Base-by-base conservation (phyloP, 2,888 invertebrate species). In the Parnassius mnemosyne region DNA sequence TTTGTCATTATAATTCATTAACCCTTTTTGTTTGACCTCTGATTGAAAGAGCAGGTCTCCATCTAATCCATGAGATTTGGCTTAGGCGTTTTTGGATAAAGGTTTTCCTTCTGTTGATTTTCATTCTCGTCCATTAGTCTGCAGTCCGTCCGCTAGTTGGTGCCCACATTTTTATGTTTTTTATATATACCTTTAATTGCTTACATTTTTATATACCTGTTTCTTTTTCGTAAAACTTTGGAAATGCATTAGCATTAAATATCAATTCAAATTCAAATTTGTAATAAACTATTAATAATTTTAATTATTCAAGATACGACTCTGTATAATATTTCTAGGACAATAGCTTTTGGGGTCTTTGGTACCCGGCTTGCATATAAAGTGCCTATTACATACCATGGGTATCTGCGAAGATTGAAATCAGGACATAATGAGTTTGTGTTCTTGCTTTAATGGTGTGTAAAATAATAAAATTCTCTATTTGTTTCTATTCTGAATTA, bases 301-400 rank as follows among this genome's bases (percentile, higher is more conserved):
- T 46, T n/a, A n/a, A 57, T 47, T 52, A 11, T 53, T 16, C n/a
- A 11, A 47, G 52, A 25, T 53, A n/a, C 20, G 52, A 11, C 16
- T 20, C 43, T 13, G 47, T 47, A 47, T 53, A 53, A 46, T 43
- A 49, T 53, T 51, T 57, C 52, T 47, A 25, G 57, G 25, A 61
- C 61, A 61, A 61, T 57, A 61, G 52, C 12, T 46, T 53, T 47
- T 25, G 11, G 53, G 59, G 20, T 47, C 56, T 20, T 42, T 56
- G 47, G 43, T 56, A 52, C 47, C 41, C 55, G 52, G 41, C 20
- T 16, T 47, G 61, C 57, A 61, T 61, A 61, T 61, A 42, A 57
- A 61, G n/a, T 34, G 44, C 16, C 42, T 42, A 25, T 54, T 49
- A 42, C n/a, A 57, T 51, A 34, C 34, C 16, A 49, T 50, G 47